These are phyloP conservation scores for Pomacea maculata DNA, from an alignment of 1,140 invertebrate genomes.

Conservation along the genomic window DNA sequence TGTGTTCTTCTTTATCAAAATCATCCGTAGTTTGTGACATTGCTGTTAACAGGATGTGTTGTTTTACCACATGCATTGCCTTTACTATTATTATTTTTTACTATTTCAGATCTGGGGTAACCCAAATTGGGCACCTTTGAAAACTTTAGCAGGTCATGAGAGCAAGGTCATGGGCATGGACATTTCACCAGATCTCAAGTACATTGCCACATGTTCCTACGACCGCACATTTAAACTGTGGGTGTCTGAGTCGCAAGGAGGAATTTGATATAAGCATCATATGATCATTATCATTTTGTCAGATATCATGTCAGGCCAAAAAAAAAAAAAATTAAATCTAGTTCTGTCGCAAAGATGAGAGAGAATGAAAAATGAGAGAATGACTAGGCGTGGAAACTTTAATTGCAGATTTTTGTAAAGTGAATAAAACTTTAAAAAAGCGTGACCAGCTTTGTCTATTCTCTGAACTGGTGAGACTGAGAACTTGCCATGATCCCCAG, in stretches of 20 bases:
- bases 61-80: neutral
- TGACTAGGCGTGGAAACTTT: too few species aligned
- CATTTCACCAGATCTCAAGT: slow-evolving; percentile 83
- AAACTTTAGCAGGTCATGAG: slow-evolving; percentile 93
- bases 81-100: slow-evolving; percentile 6
- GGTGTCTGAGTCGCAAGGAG: slow-evolving; percentile 74
- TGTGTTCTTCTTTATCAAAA: neutral
- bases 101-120: slow-evolving; percentile 84
- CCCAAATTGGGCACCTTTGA: slow-evolving; percentile 94
- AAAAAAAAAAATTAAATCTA: too few species aligned
- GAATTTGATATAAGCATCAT: slow-evolving; percentile 33
- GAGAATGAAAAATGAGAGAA: too few species aligned
- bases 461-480: too few species aligned
- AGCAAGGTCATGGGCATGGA: slow-evolving; percentile 95
- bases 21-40: neutral
- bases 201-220: slow-evolving; percentile 91
- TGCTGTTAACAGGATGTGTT: neutral
- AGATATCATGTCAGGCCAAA: too few species aligned
- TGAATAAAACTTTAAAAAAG: too few species aligned
- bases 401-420: too few species aligned
- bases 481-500: too few species aligned
- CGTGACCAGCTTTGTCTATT: too few species aligned
- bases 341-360: too few species aligned
- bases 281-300: too few species aligned
- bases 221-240: slow-evolving; percentile 98